Base-by-base conservation (phyloP, 1,140 invertebrate species). In the Aphelenchoides fujianensis region DNA sequence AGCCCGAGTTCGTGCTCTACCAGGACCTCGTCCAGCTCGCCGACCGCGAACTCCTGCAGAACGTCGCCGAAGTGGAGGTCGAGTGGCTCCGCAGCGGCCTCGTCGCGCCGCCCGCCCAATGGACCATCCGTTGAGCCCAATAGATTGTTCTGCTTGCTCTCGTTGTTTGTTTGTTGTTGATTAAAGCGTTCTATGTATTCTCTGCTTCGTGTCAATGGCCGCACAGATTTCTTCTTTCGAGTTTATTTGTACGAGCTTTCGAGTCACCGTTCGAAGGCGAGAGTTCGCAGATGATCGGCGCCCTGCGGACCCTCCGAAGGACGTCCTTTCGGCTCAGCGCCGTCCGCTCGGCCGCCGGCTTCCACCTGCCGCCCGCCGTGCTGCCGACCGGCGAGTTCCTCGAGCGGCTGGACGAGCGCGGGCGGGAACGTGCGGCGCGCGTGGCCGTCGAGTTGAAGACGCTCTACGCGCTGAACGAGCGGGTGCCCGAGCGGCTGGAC, bases 1-100 rank as follows among this genome's bases (percentile, higher is more conserved):
- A 87, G 72, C 93, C 94, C 0, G 90, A 95, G 74, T 98, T 91
- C 90, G 89, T 98, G 12, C 88, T 96, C 28, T 99, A 94, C 85
- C 94, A 97, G 86, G 92, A 97, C 85, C 87, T 97, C 31, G 92
- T 92, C 75, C 92, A 98, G 85, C 84, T 85, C 1, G 23, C 23
- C 28, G 81, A 76, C 54, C 71, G 73, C 37, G 83, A 76, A 52
- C 77, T 72, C 61, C 48, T 84, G 71, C 74, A 79, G 63, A 70
- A 76, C 63, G 88, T 97, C 0, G 91, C 91, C 0, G 91, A 90
- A n/a, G 92, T 98, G 69, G 93, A 98, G 79, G 90, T 92, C 0
- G 92, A 94, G 81, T 98, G 95, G 95, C 82, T 98, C 48, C n/a
- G n/a, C 12, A 32, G 12, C 2, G 55, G 55, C 5, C 55, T 59